Percentiles rank a stretch among this genome's conserved stretches.
phyloP scores from a whole-genome alignment of 2,797 vertebrate genomes.

The Scarus forsteni region DNA sequence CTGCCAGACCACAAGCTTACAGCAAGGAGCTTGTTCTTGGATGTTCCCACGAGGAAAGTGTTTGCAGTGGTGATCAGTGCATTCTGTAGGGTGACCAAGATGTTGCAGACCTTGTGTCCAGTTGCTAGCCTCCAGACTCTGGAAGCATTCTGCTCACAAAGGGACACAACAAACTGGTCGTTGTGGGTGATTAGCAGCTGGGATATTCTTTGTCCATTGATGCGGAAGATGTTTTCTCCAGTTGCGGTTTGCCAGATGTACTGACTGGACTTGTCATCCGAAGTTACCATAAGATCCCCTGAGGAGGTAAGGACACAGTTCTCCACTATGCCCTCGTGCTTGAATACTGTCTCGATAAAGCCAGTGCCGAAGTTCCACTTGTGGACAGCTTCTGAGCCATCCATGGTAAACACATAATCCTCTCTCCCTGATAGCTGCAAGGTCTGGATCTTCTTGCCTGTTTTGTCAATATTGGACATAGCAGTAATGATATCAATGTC shows the following conservation, averaged over 20 bases:
- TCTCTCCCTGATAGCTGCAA: conserved; percentile 93
- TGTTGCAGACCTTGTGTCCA: conserved; percentile 98
- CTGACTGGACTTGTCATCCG: conserved; percentile 97
- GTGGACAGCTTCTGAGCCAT: conserved; percentile 95
- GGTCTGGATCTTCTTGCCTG: conserved; percentile 94
- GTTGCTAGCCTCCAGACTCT: conserved; percentile 97
- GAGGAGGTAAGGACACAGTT: conserved; percentile 96
- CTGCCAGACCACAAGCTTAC: conserved; percentile 99
- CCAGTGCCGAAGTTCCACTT: conserved; percentile 99
- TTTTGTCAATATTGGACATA: conserved; percentile 99
- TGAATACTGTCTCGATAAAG: conserved; percentile 97
- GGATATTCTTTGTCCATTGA: conserved; percentile 96
- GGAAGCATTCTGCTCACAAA: conserved; percentile 97
- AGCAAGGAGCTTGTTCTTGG: conserved; percentile 96
- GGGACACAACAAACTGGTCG: conserved; percentile 98
- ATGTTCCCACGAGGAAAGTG: conserved; percentile 95
- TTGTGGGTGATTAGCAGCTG: conserved; percentile 98
- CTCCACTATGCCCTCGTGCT: conserved; percentile 96
- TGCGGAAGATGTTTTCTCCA: conserved; percentile 97
- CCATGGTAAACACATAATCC: conserved; percentile 96
- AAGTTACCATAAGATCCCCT: conserved; percentile 96
- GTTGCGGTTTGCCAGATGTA: conserved; percentile 97
- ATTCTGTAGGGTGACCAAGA: conserved; percentile 95
- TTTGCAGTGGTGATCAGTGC: conserved; percentile 98
- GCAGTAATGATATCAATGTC: conserved; percentile 99